A percentile compares a stretch with the other conserved stretches of the same genome.
These are phyloP conservation scores for Halisarca cf. caerulea DNA, from an alignment of 37 sponge, comb jelly and placozoan species.

Conservation along the genomic window DNA sequence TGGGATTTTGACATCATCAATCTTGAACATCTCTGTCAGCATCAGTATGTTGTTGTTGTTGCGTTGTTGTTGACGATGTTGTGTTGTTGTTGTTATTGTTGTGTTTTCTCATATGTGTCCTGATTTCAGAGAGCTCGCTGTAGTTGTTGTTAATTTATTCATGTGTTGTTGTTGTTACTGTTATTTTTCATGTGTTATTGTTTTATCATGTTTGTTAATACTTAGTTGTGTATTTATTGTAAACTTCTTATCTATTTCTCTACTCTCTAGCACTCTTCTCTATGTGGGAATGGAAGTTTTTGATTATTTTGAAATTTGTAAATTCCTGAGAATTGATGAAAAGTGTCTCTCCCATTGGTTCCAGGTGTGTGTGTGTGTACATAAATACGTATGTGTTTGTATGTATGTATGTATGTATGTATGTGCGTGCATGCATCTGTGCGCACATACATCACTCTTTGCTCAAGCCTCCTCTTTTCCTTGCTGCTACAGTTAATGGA, in stretches of 20 bases:
- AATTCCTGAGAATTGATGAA: constrained; percentile 48
- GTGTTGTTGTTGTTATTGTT: background rate
- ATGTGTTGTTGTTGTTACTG: background rate
- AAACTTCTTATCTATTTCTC: too few species aligned
- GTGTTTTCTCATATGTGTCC: too few species aligned
- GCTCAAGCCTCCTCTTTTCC: too few species aligned
- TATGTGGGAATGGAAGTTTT: constrained; percentile 77
- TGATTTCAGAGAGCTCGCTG: too few species aligned
- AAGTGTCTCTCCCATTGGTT: constrained; percentile 53
- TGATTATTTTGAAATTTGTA: constrained; percentile 44
- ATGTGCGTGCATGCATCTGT: background rate
- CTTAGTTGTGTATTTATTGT: background rate
- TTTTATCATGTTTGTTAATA: background rate
- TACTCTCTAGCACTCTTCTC: constrained; percentile 72
- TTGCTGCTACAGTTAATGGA: constrained; percentile 69
- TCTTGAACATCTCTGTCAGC: constrained; percentile 55
- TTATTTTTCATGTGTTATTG: background rate
- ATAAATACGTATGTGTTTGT: background rate
- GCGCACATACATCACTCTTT: background rate
- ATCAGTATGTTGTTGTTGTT: constrained; percentile 41
- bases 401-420: background rate
- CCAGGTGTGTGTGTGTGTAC: constrained; percentile 28
- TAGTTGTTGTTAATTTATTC: too few species aligned
- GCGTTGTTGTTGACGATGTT: background rate
- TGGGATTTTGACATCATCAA: constrained; percentile 83